These are phyloP conservation scores for Cebidichthys violaceus DNA, from an alignment of 2,113 vertebrate genomes.

Conservation along the genomic window DNA sequence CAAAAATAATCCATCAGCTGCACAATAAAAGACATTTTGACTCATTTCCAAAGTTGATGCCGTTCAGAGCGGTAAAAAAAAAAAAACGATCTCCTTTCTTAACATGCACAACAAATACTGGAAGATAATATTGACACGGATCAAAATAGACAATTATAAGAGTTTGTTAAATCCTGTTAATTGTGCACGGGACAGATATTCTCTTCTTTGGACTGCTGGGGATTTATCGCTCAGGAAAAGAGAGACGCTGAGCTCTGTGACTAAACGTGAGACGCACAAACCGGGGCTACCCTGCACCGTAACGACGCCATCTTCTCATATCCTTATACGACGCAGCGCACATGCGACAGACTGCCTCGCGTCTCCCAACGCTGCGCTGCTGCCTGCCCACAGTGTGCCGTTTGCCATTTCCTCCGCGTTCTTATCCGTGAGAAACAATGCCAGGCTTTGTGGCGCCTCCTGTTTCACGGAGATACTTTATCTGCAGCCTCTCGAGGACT, in stretches of 20 bases:
- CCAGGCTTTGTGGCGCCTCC: constrained; percentile 24
- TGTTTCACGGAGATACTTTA: constrained; percentile 38
- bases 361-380: constrained; percentile 12
- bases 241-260: background rate
- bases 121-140: background rate
- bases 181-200: background rate
- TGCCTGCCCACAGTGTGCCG: constrained; percentile 31
- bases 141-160: no score
- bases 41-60: background rate
- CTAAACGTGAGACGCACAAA: background rate
- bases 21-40: background rate
- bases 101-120: background rate
- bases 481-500: constrained; percentile 22
- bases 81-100: background rate
- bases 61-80: background rate
- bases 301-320: background rate
- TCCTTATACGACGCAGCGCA: background rate
- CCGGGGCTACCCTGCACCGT: background rate
- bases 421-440: constrained; percentile 43
- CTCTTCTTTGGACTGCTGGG: background rate
- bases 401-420: constrained; percentile 5
- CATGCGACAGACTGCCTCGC: background rate
- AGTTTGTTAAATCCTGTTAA: background rate
- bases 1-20: background rate
- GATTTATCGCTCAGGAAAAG: background rate